phyloP scores from a whole-genome alignment of 2,113 vertebrate species.

The Equus quagga region DNA sequence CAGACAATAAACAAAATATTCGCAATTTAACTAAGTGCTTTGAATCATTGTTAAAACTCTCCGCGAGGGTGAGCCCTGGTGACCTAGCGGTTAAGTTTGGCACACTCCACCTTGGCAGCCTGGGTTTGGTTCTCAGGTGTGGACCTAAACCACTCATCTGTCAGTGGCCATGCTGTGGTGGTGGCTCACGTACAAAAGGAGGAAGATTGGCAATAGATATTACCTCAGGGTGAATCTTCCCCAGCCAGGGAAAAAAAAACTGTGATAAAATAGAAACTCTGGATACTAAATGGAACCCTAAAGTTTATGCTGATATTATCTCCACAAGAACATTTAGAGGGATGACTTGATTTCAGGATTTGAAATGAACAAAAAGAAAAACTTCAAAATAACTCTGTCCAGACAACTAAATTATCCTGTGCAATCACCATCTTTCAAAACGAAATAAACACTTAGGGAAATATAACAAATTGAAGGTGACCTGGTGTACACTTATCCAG shows the following conservation, averaged over 20 bases:
- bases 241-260: too few relatives aligned
- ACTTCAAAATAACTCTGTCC: background rate
- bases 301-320: background rate
- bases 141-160: too few relatives aligned
- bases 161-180: too few relatives aligned
- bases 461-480: background rate
- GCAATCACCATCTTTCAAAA: background rate
- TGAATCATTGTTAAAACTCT: background rate
- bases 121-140: too few relatives aligned
- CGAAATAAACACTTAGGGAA: background rate
- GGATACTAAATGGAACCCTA: background rate
- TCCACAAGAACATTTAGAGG: background rate
- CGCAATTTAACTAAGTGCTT: background rate
- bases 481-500: background rate
- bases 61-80: background rate
- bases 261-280: slow-evolving; percentile 27
- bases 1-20: background rate
- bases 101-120: too few relatives aligned
- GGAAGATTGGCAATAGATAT: too few relatives aligned
- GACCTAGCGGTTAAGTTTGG: too few relatives aligned
- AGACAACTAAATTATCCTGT: background rate
- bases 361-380: slow-evolving; percentile 58
- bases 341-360: slow-evolving; percentile 31
- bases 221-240: too few relatives aligned
- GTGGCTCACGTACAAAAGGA: too few relatives aligned